Conservation (phyloP, 2,113 vertebrate genomes). For the Nannobrachium achirus region DNA sequence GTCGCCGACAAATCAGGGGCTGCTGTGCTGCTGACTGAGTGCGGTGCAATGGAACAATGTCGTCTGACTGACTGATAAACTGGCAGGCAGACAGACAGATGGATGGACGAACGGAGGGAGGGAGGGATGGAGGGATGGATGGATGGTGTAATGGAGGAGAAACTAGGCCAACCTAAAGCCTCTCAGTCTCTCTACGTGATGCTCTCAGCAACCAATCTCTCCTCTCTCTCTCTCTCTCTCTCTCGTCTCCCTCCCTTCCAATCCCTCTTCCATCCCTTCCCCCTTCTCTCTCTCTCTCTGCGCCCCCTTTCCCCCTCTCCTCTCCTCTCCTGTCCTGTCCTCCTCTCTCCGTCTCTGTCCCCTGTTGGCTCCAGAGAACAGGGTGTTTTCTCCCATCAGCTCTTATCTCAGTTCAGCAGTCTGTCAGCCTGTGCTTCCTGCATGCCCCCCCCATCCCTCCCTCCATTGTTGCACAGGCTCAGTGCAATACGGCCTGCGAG, state of each 20-base stretch:
- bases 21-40: too few relatives aligned
- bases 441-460: conserved; percentile 5
- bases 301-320: background rate
- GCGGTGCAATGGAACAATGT: too few relatives aligned
- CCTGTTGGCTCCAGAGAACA: conserved; percentile 5
- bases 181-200: conserved; percentile 26
- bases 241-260: background rate
- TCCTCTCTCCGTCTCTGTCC: background rate
- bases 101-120: background rate
- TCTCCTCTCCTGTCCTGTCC: background rate
- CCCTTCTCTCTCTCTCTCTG: background rate
- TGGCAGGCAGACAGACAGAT: background rate
- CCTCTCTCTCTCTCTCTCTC: conserved; percentile 13
- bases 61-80: background rate
- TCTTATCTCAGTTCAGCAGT: conserved; percentile 59
- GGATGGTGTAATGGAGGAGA: conserved; percentile 19
- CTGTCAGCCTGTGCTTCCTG: conserved; percentile 31
- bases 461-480: conserved; percentile 27
- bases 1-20: background rate
- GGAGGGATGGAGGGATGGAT: conserved; percentile 5
- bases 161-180: conserved; percentile 61
- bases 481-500: conserved; percentile 36
- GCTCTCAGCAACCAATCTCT: conserved; percentile 5
- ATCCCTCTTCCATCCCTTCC: background rate
- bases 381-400: conserved; percentile 29